Evolutionary conservation across 2,888 invertebrate species (phyloP).

Genomic region (Silvanus unidentatus): DNA sequence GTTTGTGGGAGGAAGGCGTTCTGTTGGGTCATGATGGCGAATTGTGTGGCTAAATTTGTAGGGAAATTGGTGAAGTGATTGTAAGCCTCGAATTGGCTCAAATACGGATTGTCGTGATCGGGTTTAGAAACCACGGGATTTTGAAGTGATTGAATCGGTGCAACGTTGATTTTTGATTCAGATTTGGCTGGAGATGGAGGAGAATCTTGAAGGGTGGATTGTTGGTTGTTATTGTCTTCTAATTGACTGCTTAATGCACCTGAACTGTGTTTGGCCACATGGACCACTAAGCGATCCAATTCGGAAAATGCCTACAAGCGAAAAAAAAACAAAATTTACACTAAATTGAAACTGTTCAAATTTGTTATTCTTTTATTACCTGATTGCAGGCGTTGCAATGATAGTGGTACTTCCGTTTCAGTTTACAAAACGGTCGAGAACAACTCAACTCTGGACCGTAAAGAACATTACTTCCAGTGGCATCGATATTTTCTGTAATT

Average conservation of each 20-base stretch:
- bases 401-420: conserved; percentile 71
- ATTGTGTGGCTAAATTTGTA: conserved; percentile 42
- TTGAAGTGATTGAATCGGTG: conserved; percentile 42
- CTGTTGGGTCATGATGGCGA: conserved; percentile 43
- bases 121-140: conserved; percentile 27
- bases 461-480: conserved; percentile 48
- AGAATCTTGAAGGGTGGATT: conserved; percentile 15
- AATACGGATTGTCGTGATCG: conserved; percentile 1
- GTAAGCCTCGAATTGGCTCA: conserved; percentile 38
- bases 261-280: conserved; percentile 65
- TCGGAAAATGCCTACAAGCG: conserved; percentile 58
- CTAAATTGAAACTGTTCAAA: too few species aligned
- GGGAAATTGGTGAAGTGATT: conserved; percentile 43
- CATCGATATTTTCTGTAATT: conserved; percentile 2
- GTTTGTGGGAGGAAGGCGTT: conserved; percentile 41
- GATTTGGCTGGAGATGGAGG: conserved; percentile 33
- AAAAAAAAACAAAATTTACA: conserved; percentile 27
- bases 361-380: conserved; percentile 14
- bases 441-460: conserved; percentile 64
- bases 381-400: conserved; percentile 78
- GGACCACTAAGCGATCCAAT: conserved; percentile 59
- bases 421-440: conserved; percentile 72
- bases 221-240: conserved; percentile 39
- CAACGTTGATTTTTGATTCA: conserved; percentile 43
- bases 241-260: conserved; percentile 51